phyloP scores from a whole-genome alignment of 2,113 vertebrate genomes.

The Podilymbus podiceps region DNA sequence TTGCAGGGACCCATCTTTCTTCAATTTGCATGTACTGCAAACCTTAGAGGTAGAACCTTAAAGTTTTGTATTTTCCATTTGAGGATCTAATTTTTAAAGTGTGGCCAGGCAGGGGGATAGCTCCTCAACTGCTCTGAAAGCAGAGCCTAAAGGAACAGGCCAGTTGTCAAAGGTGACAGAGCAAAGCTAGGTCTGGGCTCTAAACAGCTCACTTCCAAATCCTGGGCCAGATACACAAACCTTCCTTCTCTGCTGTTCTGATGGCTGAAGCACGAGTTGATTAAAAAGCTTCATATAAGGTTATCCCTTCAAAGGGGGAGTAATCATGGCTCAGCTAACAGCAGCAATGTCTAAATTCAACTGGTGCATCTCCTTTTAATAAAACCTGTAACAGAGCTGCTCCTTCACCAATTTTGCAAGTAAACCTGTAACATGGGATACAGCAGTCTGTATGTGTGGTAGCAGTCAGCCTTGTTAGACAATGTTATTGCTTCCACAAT shows the following conservation, averaged over 20 bases:
- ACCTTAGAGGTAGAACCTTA: not conserved
- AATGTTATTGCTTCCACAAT: not conserved
- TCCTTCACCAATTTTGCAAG: not conserved
- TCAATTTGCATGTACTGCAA: not conserved
- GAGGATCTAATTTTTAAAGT: not conserved
- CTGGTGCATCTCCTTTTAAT: not conserved
- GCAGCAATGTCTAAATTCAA: not conserved
- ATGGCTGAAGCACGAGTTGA: not conserved
- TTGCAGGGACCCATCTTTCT: not conserved
- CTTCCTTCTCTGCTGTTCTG: not conserved
- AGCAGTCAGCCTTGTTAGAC: not conserved
- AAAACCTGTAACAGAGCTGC: not conserved
- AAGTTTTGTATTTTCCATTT: not conserved
- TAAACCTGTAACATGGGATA: not conserved
- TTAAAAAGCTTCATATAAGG: not conserved
- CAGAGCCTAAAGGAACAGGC: not conserved
- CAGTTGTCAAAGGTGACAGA: not conserved
- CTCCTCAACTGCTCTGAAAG: not conserved
- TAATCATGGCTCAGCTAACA: not conserved
- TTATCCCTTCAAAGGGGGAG: not conserved
- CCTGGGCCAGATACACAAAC: not conserved
- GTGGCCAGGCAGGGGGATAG: not conserved
- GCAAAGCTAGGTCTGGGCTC: not conserved
- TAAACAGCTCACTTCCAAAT: not conserved
- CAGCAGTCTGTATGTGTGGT: not conserved